Evolutionary conservation across 1,140 invertebrate species (phyloP), one percentile per base, ranked within the genome.

Genomic region (Drosophila cardini): DNA sequence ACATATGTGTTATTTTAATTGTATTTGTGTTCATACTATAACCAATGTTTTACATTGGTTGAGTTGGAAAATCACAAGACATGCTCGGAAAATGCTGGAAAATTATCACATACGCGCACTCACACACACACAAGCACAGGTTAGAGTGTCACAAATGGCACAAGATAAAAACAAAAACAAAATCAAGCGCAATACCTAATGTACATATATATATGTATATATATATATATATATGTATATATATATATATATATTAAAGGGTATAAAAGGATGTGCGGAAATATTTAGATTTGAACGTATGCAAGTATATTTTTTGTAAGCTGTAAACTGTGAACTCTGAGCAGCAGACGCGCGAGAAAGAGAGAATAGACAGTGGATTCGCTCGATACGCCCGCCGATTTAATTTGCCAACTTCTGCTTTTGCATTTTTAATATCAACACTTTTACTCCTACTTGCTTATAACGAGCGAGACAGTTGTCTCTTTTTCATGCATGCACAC

Each of bases 401-500:
- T 80, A 80, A 87, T 89, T 84, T 84, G 72, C 80, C 73, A 78
- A 76, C 69, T 80, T 78, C 40, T 76, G 46, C 57, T 65, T 71
- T 89, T 84, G 63, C 70, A 87, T 89, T 80, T 87, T 84, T 84
- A 87, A 87, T 84, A 80, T 87, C 73, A 89, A 90, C 84, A 87
- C 84, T 84, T 82, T 76, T 84, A 76, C 71, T 84, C 64, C 76
- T 67, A 69, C 69, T 69, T 70, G 65, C 43, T 46, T 83, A 73
- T 85, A 67, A 58, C 61, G 60, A 53, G 68, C 42, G 63, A 84
- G 80, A 89, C 84, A 80, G 80, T 90, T 90, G 84, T 87, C 84
- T 84, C 84, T 89, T 87, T 89, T 48, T 43, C 38, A 53, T 53
- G 21, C 43, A 38, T 34, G 32, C 40, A 56, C 30, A 18, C 42